Base-by-base conservation (phyloP, 1,140 invertebrate species). In the Phthorimaea operculella region DNA sequence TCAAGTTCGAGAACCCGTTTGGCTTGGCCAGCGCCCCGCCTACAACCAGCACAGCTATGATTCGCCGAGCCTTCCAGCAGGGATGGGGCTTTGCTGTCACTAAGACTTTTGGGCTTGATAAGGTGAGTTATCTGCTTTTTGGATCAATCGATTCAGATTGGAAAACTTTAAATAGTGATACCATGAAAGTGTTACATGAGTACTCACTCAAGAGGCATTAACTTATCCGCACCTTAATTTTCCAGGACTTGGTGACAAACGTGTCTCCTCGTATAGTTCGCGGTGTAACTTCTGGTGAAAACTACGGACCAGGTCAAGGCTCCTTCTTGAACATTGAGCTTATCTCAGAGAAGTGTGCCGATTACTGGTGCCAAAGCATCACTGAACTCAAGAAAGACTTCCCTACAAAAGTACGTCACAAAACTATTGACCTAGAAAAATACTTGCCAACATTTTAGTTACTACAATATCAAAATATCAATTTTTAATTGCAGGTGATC, bases 291-390 rank as follows among this genome's bases (percentile, higher is more conserved):
- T 96, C 96, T 3, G 93, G 98, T 14, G 92, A 98, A 61, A 87
- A 90, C 66, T 99, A 91, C 80, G 98, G 98, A 0, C 98, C 98
- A 0, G 95, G 95, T 49, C 97, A 99, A 87, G 92, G 94, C 3
- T 92, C 96, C 5, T 99, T 99, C 82, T 85, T 99, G 0, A 99
- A 99, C 75, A 99, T 99, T 62, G 98, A 99, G 86, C 86, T 99
- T 1, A 98, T 99, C 76, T 99, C 97, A 10, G 98, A 99, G 86
- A 99, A 99, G 84, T 93, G 93, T 9, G 91, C 90, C 44, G 92
- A 90, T 0, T 99, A 99, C 78, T 99, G 98, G 98, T 92, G 94
- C 54, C 84, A 90, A 55, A 95, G 94, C 66, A 92, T 99, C 33
- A 88, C 72, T 3, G 98, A 99, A 77, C 83, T 99, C 18, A 99